These are phyloP conservation scores for Bos javanicus DNA, from an alignment of 2,113 vertebrate genomes.

Conservation along the genomic window DNA sequence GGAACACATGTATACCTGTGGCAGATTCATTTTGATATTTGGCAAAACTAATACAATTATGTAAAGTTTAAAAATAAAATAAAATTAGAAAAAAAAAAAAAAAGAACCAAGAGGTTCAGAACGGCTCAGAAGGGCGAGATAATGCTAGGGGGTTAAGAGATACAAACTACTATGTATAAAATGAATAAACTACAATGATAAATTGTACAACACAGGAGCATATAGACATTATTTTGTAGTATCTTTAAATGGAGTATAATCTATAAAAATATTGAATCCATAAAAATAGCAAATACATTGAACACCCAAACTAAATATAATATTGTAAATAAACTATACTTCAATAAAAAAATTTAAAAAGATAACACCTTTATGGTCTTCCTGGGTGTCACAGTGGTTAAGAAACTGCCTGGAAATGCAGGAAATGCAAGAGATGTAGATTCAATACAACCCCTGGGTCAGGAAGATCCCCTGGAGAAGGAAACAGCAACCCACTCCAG, in stretches of 20 bases:
- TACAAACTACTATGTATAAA: background rate
- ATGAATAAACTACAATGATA: background rate
- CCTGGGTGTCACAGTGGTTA: background rate
- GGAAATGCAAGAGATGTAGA: background rate
- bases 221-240: background rate
- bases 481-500: background rate
- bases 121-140: background rate
- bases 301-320: background rate
- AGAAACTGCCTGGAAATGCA: background rate
- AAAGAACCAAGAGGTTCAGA: accelerated
- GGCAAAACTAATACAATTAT: too few relatives aligned
- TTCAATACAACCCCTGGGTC: background rate
- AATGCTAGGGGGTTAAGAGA: background rate
- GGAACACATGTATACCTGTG: too few relatives aligned
- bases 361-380: background rate
- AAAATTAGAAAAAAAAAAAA: too few relatives aligned
- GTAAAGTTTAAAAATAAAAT: too few relatives aligned
- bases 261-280: background rate
- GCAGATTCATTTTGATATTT: too few relatives aligned
- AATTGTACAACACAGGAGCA: background rate
- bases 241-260: background rate
- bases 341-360: background rate
- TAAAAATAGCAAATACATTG: background rate
- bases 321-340: background rate
- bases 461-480: background rate